Base-by-base conservation (phyloP, 2,113 vertebrate genomes). In the Sebastes fasciatus region DNA sequence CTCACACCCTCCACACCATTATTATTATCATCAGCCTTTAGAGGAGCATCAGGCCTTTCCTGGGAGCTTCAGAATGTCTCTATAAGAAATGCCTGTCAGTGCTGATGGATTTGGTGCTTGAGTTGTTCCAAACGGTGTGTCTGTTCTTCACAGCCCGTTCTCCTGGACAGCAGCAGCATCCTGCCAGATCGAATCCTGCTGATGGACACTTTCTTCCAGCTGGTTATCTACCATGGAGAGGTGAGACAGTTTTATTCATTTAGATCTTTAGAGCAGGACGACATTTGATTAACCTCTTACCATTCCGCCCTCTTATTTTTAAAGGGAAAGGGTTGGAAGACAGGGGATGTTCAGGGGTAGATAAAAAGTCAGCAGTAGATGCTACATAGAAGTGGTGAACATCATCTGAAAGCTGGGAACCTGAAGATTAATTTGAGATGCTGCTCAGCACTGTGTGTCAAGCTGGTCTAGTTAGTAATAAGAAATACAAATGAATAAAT, bases 151-250 rank as follows among this genome's bases (percentile, higher is more conserved):
- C 85, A 99, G 98, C 98, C 98, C 1, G 98, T 99, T 21, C 96
- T 99, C 72, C 93, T 99, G 95, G 98, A 99, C 94, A 99, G 98
- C 95, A 97, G 98, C 94, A 99, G 98, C 54, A 99, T 99, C 93
- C 95, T 99, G 61, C 96, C 97, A 42, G 98, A 99, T 86, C 96
- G 97, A 84, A 99, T 99, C 88, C 93, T 99, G 5, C 93, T 99
- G 85, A 99, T 99, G 98, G 98, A 99, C 91, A 99, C 97, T 23
- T 99, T 99, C 94, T 99, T 99, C 93, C 98, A 99, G 94, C 96
- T 99, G 86, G 98, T 99, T 67, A 99, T 99, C 93, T 99, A 95
- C 89, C 97, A 98, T 72, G 98, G 98, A 88, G 98, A 99, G 96
- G 98, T 99, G 95, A 84, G 90, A 17, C 16, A 34, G 19, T 4